Base-by-base conservation (phyloP, 2,888 invertebrate genomes). In the Acronicta aceris region DNA sequence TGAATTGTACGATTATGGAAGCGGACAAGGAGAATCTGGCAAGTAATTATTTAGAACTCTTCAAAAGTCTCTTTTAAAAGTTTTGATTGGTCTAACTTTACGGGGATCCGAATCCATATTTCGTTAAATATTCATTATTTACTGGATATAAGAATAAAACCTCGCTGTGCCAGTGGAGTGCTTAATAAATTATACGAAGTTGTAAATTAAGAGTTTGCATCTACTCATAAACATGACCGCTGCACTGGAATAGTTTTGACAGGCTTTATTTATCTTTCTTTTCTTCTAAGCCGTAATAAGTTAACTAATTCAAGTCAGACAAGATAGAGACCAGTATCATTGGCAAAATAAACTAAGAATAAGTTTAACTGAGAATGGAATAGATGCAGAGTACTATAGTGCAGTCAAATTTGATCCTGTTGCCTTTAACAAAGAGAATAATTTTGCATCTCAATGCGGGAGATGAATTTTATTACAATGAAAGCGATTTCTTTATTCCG, bases 171-270 rank as follows among this genome's bases (percentile, higher is more conserved):
- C 52, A 58, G 54, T 60, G 50, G 58, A 79, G 66, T 69, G 69
- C 54, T 65, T 60, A 53, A 71, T 82, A 78, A 80, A 76, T 82
- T 65, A 74, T 69, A 71, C 68, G 65, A 63, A 73, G 64, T 60
- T 69, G 69, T 76, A 79, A 81, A 78, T 81, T 73, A 75, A 68
- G 74, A 65, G 60, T 77, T 81, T 75, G 74, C 76, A 72, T 63
- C 60, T n/a, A 57, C 41, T 65, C 64, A 57, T 69, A 74, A 70
- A 75, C 49, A 67, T 71, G 48, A 55, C 57, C 45, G 45, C 51
- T 76, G 67, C 67, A 63, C 21, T 27, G 59, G 59, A 53, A 60
- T 71, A 65, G 59, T 67, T 76, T 56, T 77, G 65, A 74, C 60
- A 61, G 63, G 41, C 52, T 47, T 36, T 41, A 61, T 76, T 65